phyloP scores from a whole-genome alignment of 1,140 invertebrate species.

The Doryteuthis pealeii region DNA sequence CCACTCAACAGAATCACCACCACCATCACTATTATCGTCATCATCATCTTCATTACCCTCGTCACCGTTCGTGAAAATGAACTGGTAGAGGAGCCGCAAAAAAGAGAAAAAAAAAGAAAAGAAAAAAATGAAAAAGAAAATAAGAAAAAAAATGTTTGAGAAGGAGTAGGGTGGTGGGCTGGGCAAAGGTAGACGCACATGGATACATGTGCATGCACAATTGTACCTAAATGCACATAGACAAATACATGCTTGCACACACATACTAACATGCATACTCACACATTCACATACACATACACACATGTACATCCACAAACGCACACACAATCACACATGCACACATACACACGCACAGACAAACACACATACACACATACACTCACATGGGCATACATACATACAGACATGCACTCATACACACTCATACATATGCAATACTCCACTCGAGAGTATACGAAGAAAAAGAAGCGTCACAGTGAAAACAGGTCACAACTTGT shows the following conservation, averaged over 20 bases:
- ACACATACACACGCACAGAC: background rate
- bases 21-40: conserved; percentile 30
- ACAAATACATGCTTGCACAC: too few relatives aligned
- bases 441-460: too few relatives aligned
- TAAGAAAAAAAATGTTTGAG: background rate
- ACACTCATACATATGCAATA: too few relatives aligned
- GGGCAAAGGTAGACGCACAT: background rate
- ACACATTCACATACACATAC: too few relatives aligned
- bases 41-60: too few relatives aligned
- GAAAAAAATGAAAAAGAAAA: background rate
- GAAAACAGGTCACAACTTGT: too few relatives aligned
- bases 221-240: background rate
- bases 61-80: too few relatives aligned
- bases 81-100: too few relatives aligned
- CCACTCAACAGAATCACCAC: conserved; percentile 31
- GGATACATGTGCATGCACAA: background rate
- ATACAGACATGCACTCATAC: background rate
- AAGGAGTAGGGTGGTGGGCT: background rate
- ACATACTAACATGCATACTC: too few relatives aligned
- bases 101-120: background rate
- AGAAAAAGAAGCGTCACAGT: too few relatives aligned
- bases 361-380: background rate
- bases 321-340: background rate
- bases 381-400: background rate
- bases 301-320: background rate